These are phyloP conservation scores for Atethmia centrago DNA, from an alignment of 2,888 invertebrate genomes.

Conservation along the genomic window DNA sequence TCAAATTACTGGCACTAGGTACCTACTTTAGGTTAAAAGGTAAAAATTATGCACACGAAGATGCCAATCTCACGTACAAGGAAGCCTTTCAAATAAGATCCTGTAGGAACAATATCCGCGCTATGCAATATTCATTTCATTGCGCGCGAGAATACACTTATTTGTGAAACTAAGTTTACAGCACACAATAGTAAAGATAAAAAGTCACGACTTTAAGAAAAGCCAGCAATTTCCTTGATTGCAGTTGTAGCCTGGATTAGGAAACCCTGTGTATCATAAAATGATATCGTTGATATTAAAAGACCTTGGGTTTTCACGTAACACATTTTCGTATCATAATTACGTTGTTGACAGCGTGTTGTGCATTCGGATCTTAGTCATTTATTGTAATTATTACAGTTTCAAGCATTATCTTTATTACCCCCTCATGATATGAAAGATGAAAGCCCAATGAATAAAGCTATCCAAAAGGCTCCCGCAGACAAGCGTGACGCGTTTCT, in stretches of 20 bases:
- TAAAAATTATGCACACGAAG: not conserved
- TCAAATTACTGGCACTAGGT: no score
- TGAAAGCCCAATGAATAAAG: not conserved
- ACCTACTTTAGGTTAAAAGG: no score
- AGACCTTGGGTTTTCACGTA: slow-evolving; percentile 40
- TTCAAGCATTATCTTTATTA: slow-evolving; percentile 2
- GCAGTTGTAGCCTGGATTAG: slow-evolving; percentile 38
- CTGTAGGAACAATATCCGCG: slow-evolving; percentile 58
- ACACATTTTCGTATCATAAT: slow-evolving; percentile 10
- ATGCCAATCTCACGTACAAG: slow-evolving; percentile 32
- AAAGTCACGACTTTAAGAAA: slow-evolving; percentile 30
- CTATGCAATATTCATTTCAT: slow-evolving; percentile 30
- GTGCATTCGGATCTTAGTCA: slow-evolving; percentile 1
- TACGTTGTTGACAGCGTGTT: slow-evolving; percentile 6
- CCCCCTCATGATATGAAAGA: not conserved
- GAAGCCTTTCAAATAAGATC: slow-evolving; percentile 51
- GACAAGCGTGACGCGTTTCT: not conserved
- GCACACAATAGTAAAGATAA: slow-evolving; percentile 37
- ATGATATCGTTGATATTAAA: slow-evolving; percentile 11
- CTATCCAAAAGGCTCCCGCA: not conserved
- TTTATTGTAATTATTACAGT: slow-evolving; percentile 1
- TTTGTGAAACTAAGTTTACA: slow-evolving; percentile 18
- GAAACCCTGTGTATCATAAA: slow-evolving; percentile 26
- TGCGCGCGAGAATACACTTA: slow-evolving; percentile 10
- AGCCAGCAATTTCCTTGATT: slow-evolving; percentile 42